Evolutionary conservation across 2,113 vertebrate genomes (phyloP).

Genomic region (Macaca fascicularis): T2T-MFA8v1.1 NC_088377.1:172028501-172029000

Average conservation of each 20-base stretch:
- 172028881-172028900: neutral
- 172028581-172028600: neutral
- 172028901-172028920: neutral
- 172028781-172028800: neutral
- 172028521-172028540: neutral
- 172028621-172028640: neutral
- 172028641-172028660: neutral
- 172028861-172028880: neutral
- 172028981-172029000: neutral
- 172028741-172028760: neutral
- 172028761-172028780: neutral
- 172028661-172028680: neutral
- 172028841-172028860: constrained; percentile 1
- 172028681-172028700: neutral
- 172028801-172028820: neutral
- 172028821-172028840: neutral
- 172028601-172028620: neutral
- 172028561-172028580: constrained; percentile 16
- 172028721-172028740: neutral
- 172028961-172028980: neutral
- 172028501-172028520: neutral
- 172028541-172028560: neutral
- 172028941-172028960: neutral
- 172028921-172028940: neutral
- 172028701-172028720: neutral